phyloP scores from a whole-genome alignment of 2,797 vertebrate genomes.

The Myotis daubentonii region DNA sequence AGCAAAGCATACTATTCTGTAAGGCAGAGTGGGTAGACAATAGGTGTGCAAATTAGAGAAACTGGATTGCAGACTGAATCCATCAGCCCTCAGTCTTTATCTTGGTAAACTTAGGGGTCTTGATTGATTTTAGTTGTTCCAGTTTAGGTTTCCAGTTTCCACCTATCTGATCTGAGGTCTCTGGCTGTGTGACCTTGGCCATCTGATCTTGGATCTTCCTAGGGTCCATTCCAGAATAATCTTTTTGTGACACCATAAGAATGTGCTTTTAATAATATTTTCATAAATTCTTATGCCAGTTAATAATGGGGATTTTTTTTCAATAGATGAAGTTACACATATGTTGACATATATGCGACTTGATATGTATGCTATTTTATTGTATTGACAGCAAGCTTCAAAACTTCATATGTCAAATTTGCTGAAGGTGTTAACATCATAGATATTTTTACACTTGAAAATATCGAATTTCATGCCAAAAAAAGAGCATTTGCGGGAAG shows the following conservation, averaged over 20 bases:
- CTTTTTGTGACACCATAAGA: neutral
- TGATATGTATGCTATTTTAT: no score
- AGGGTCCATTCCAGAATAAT: neutral
- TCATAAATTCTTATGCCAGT: neutral
- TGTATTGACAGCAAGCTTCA: no score
- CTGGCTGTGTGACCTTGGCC: neutral
- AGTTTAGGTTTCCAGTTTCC: neutral
- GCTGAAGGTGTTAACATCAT: no score
- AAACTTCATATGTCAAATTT: no score
- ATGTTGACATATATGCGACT: no score
- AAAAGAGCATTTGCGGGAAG: no score
- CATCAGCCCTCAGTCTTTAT: conserved; percentile 1
- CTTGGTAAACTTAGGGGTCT: neutral
- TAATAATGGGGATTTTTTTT: no score
- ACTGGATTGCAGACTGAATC: neutral
- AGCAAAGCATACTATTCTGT: neutral
- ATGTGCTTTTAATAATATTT: neutral
- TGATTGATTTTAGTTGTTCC: conserved; percentile 52
- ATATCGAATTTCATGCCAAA: no score
- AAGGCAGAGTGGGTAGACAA: neutral
- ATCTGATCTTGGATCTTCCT: neutral
- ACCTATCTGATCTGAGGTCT: neutral
- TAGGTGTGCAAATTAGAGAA: neutral
- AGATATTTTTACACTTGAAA: no score
- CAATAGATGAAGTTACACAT: no score